Evolutionary conservation across 2,113 vertebrate genomes (phyloP).

Genomic region (Ammospiza nelsoni): DNA sequence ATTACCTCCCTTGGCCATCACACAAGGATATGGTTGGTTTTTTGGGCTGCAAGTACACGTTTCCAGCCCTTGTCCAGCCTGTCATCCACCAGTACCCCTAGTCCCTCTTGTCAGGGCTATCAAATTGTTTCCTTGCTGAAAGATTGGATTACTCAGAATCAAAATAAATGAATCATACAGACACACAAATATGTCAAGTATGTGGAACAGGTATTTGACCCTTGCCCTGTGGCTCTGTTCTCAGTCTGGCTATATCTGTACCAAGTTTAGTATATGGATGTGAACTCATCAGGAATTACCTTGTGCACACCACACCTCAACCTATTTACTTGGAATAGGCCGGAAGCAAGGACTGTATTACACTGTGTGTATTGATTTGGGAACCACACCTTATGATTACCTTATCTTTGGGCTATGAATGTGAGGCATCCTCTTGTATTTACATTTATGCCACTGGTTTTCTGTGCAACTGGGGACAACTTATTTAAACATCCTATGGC

Average conservation of each 20-base stretch:
- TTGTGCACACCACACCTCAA: conserved; percentile 21
- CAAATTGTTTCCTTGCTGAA: background rate
- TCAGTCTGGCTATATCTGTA: background rate
- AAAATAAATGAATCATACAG: background rate
- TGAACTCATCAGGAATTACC: background rate
- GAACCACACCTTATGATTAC: conserved; percentile 52
- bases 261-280: background rate
- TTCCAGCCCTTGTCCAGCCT: background rate
- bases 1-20: fast-evolving
- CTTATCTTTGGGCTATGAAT: conserved; percentile 57
- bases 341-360: background rate
- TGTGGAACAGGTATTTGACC: background rate
- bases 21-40: background rate
- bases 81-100: background rate
- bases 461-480: background rate
- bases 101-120: background rate
- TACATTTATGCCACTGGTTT: background rate
- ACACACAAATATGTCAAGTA: background rate
- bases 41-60: background rate
- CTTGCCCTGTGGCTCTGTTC: background rate
- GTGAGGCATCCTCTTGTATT: background rate
- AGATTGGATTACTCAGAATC: background rate
- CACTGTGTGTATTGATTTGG: background rate
- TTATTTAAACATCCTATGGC: background rate
- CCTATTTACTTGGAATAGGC: conserved; percentile 10